These are phyloP conservation scores for Cheilosia variabilis DNA, from an alignment of 2,888 invertebrate genomes.

Conservation along the genomic window DNA sequence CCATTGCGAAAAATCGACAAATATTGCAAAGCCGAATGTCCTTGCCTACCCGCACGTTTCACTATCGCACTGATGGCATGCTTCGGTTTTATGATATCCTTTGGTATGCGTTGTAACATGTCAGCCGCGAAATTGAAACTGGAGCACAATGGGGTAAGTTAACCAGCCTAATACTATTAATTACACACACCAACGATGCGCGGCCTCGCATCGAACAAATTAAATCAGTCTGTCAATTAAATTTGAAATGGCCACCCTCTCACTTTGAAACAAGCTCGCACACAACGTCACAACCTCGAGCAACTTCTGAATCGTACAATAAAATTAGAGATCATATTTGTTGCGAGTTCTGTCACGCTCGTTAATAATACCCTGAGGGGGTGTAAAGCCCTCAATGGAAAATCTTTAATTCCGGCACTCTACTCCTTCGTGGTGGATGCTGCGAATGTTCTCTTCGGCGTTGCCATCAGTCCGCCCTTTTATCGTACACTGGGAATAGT, in stretches of 20 bases:
- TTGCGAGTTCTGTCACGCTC: slow-evolving; percentile 80
- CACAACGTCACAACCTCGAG: background rate
- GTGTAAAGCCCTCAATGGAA: slow-evolving; percentile 76
- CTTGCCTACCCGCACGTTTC: slow-evolving; percentile 92
- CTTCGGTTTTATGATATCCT: slow-evolving; percentile 96
- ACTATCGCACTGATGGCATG: slow-evolving; percentile 94
- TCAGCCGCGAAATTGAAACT: slow-evolving; percentile 97
- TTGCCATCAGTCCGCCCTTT: slow-evolving; percentile 58
- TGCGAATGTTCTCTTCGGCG: slow-evolving; percentile 51
- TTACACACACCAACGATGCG: slow-evolving; percentile 12
- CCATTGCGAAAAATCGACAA: slow-evolving; percentile 94
- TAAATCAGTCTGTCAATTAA: slow-evolving; percentile 70
- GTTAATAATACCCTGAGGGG: slow-evolving; percentile 83
- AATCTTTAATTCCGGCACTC: slow-evolving; percentile 74
- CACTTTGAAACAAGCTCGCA: background rate
- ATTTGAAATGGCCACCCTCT: slow-evolving; percentile 53
- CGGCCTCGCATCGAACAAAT: slow-evolving; percentile 40
- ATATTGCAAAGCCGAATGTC: slow-evolving; percentile 93
- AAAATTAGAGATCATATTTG: slow-evolving; percentile 78
- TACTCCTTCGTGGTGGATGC: slow-evolving; percentile 17
- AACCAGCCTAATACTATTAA: slow-evolving; percentile 47
- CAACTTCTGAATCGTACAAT: slow-evolving; percentile 38
- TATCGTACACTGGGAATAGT: slow-evolving; percentile 36
- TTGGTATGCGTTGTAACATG: slow-evolving; percentile 99
- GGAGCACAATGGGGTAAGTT: slow-evolving; percentile 86